These are phyloP conservation scores for Scaeva pyrastri DNA, from an alignment of 2,888 invertebrate species.

Conservation along the genomic window DNA sequence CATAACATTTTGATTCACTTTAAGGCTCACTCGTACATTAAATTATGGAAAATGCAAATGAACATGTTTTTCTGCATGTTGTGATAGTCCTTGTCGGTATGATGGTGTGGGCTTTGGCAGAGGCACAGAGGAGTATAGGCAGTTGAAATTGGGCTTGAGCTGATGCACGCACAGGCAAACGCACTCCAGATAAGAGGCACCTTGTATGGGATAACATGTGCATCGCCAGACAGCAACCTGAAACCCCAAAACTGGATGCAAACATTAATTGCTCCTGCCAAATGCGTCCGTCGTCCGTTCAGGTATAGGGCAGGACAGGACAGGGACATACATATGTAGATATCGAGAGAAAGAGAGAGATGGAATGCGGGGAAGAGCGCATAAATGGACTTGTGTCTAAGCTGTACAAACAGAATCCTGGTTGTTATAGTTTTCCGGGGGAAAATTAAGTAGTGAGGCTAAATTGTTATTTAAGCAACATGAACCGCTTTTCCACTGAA, in stretches of 20 bases:
- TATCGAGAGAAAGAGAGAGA: not conserved
- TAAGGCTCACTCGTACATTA: constrained; percentile 60
- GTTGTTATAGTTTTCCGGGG: constrained; percentile 16
- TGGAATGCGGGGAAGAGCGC: too few relatives aligned
- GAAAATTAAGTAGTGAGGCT: constrained; percentile 57
- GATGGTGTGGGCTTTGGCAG: too few relatives aligned
- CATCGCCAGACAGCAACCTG: constrained; percentile 40
- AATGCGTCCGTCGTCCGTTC: constrained; percentile 43
- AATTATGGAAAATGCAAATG: constrained; percentile 69
- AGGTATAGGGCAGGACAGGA: too few relatives aligned
- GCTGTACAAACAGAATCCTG: constrained; percentile 38
- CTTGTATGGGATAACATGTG: constrained; percentile 30
- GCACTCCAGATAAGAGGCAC: constrained; percentile 14
- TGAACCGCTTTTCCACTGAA: constrained; percentile 34
- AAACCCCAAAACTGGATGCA: constrained; percentile 52
- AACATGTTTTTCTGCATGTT: constrained; percentile 58
- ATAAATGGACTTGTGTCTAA: constrained; percentile 33
- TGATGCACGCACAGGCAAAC: constrained; percentile 34
- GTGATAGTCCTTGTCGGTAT: constrained; percentile 54
- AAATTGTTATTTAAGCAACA: constrained; percentile 59
- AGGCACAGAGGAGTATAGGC: not conserved
- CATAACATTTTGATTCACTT: constrained; percentile 59
- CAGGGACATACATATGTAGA: not conserved
- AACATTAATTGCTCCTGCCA: constrained; percentile 63
- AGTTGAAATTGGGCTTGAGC: too few relatives aligned